phyloP scores from a whole-genome alignment of 1,140 invertebrate genomes.

The Magallana gigas region DNA sequence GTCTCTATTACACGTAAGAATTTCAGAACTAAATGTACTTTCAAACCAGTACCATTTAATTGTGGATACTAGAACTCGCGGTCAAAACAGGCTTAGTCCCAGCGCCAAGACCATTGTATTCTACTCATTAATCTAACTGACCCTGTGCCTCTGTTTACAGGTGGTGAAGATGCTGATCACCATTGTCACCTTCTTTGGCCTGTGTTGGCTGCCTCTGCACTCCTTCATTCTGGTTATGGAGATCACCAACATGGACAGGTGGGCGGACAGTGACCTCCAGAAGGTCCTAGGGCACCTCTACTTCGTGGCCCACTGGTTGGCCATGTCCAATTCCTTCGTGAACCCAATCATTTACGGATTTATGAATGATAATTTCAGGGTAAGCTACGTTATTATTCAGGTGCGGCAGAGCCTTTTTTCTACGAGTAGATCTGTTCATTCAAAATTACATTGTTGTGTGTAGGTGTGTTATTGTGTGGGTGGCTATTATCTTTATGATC shows the following conservation, averaged over 20 bases:
- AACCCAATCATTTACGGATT: constrained; percentile 93
- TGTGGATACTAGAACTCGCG: no score
- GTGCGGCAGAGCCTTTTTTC: no score
- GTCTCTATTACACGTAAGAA: no score
- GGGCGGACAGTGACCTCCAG: not conserved
- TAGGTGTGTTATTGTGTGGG: no score
- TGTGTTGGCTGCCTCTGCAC: constrained; percentile 83
- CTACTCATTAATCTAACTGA: no score
- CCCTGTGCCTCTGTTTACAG: constrained; percentile 69
- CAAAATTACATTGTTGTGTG: no score
- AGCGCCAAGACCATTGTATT: no score
- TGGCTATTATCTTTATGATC: no score
- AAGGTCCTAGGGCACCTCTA: constrained; percentile 67
- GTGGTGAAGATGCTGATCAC: constrained; percentile 83
- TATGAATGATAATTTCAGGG: constrained; percentile 91
- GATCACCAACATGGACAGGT: constrained; percentile 52
- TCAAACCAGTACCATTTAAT: no score
- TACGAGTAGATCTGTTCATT: no score
- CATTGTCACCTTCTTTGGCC: constrained; percentile 81
- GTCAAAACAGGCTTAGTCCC: no score
- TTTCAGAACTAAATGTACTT: no score
- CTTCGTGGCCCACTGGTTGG: constrained; percentile 81
- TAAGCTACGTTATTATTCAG: constrained; percentile 77
- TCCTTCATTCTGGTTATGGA: constrained; percentile 76
- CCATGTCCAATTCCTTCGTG: constrained; percentile 87